phyloP scores from a whole-genome alignment of 2,113 vertebrate genomes.

The Sporophila hypoxantha region DNA sequence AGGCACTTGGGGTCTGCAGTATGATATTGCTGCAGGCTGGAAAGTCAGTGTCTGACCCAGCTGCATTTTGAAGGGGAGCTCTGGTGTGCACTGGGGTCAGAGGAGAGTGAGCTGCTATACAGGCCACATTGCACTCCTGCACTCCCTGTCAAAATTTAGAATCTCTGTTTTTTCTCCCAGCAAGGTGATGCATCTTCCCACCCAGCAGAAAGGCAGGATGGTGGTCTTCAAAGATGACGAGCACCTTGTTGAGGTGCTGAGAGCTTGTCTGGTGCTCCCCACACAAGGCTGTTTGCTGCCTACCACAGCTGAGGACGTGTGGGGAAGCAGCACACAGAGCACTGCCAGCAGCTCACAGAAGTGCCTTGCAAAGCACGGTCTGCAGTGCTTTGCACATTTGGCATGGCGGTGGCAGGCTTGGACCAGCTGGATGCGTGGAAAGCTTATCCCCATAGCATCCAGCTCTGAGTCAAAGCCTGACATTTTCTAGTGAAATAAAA shows the following conservation, averaged over 20 bases:
- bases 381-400: background rate
- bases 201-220: background rate
- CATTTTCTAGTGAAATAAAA: constrained; percentile 39
- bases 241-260: background rate
- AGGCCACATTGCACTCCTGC: background rate
- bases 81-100: background rate
- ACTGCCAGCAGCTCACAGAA: background rate
- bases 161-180: background rate
- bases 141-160: background rate
- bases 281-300: background rate
- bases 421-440: background rate
- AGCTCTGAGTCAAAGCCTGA: constrained; percentile 28
- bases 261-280: background rate
- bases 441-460: background rate
- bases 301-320: rapidly evolving
- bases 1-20: background rate
- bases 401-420: background rate
- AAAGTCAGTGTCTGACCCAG: background rate
- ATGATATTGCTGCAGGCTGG: background rate
- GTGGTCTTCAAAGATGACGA: background rate
- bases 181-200: background rate
- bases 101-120: background rate
- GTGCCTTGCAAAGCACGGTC: background rate
- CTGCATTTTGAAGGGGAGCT: background rate
- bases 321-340: background rate